Conservation (phyloP, 2,797 vertebrate genomes). For the Notolabrus celidotus region DNA sequence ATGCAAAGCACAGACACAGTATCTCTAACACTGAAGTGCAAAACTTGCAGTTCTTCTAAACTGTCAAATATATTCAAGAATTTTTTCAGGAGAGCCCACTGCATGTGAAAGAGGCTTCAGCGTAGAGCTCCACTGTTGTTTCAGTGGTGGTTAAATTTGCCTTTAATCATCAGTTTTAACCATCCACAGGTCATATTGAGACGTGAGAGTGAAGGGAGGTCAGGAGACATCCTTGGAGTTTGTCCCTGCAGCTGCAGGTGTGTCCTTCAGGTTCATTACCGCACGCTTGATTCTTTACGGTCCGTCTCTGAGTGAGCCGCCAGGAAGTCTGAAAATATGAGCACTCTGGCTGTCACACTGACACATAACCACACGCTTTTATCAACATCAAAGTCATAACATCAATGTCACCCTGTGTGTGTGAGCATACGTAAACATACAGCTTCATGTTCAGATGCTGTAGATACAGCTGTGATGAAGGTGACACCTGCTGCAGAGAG, state of each 20-base stretch:
- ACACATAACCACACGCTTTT: conserved; percentile 19
- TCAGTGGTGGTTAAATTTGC: too few species aligned
- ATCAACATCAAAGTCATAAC: conserved; percentile 31
- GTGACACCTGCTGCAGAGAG: conserved; percentile 34
- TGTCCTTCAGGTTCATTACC: conserved; percentile 58
- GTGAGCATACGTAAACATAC: conserved; percentile 26
- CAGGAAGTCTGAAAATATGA: conserved; percentile 49
- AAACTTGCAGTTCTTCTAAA: too few species aligned
- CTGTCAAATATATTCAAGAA: too few species aligned
- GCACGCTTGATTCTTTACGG: conserved; percentile 48
- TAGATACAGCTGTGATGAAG: conserved; percentile 20
- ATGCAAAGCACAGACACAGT: too few species aligned
- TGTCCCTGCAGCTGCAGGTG: conserved; percentile 61
- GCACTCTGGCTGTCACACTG: conserved; percentile 16
- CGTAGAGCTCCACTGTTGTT: too few species aligned
- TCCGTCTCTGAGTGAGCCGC: conserved; percentile 48
- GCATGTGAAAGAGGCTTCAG: too few species aligned
- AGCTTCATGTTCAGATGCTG: not conserved
- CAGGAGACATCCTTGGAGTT: conserved; percentile 58
- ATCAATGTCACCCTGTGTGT: too few species aligned
- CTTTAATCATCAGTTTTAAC: too few species aligned
- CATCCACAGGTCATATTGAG: too few species aligned
- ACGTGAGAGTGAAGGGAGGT: conserved; percentile 46
- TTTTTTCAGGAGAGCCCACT: too few species aligned
- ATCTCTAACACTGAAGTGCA: too few species aligned